A percentile compares a stretch with the other conserved stretches of the same genome.
Evolutionary conservation across 2,888 invertebrate genomes (phyloP).

Genomic region (Cosmopolites sordidus): DNA sequence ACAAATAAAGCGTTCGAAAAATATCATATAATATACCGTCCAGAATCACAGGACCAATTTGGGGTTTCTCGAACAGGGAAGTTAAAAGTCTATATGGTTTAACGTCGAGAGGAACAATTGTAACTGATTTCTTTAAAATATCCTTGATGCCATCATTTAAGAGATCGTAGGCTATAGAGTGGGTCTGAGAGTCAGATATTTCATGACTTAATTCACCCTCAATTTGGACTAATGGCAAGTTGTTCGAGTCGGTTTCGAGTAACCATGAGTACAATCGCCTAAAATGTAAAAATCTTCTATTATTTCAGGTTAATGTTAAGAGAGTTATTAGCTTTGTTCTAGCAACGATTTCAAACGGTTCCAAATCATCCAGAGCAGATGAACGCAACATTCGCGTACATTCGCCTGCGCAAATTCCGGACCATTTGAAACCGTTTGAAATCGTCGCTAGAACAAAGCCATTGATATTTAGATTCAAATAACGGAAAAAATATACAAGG

Average conservation of each 20-base stretch:
- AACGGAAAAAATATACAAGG: no score
- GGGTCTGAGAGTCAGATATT: conserved; percentile 29
- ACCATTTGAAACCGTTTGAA: no score
- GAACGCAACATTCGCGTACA: no score
- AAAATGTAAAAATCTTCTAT: no score
- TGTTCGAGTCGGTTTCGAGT: conserved; percentile 66
- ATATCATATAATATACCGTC: conserved; percentile 76
- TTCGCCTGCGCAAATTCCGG: no score
- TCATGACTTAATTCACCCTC: conserved; percentile 28
- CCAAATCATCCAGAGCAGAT: no score
- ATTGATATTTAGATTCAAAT: no score
- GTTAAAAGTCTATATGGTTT: conserved; percentile 75
- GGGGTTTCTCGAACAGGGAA: conserved; percentile 80
- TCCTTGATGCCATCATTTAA: conserved; percentile 62
- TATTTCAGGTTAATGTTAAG: no score
- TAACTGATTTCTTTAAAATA: conserved; percentile 55
- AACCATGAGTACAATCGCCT: conserved; percentile 82
- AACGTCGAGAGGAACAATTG: conserved; percentile 55
- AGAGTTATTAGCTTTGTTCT: no score
- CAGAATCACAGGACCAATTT: conserved; percentile 74
- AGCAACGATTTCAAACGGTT: no score
- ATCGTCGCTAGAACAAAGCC: no score
- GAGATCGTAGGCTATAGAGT: conserved; percentile 55
- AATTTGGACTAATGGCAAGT: conserved; percentile 33
- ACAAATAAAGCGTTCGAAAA: conserved; percentile 59